Conservation (phyloP, 2,113 vertebrate genomes). For the Callipepla californica region DNA sequence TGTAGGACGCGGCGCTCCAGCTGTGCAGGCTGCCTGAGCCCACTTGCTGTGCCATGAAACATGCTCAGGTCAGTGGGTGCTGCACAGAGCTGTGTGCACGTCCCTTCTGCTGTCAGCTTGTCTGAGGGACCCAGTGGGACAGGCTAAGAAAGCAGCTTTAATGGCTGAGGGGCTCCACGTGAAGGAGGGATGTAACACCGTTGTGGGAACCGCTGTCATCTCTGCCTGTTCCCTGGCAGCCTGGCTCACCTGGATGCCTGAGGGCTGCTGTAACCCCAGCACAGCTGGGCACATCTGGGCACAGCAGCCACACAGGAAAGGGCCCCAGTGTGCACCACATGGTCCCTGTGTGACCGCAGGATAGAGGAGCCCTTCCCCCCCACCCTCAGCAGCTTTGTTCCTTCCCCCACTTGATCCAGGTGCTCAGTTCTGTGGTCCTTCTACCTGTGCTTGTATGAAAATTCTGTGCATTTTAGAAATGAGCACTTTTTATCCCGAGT, state of each 20-base stretch:
- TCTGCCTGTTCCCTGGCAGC: not conserved
- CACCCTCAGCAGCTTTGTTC: not conserved
- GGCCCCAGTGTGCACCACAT: not conserved
- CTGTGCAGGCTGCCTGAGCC: not conserved
- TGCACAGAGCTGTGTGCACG: not conserved
- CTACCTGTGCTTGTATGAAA: constrained; percentile 3
- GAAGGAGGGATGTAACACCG: not conserved
- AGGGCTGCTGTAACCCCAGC: not conserved
- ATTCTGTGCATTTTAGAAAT: not conserved
- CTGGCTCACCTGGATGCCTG: not conserved
- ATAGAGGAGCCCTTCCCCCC: not conserved
- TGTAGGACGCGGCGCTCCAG: not conserved
- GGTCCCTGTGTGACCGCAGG: fast-evolving
- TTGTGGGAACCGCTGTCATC: not conserved
- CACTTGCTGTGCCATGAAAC: not conserved
- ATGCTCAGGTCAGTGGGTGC: not conserved
- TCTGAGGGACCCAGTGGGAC: not conserved
- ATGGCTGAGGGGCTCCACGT: not conserved
- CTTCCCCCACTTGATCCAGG: not conserved
- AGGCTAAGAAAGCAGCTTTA: not conserved
- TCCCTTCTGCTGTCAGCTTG: not conserved
- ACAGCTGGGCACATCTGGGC: not conserved
- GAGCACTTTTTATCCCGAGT: constrained; percentile 21
- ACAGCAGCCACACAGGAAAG: not conserved
- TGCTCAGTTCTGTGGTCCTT: not conserved